Conservation (phyloP, 2,888 invertebrate species). For the Teleiodes luculella region DNA sequence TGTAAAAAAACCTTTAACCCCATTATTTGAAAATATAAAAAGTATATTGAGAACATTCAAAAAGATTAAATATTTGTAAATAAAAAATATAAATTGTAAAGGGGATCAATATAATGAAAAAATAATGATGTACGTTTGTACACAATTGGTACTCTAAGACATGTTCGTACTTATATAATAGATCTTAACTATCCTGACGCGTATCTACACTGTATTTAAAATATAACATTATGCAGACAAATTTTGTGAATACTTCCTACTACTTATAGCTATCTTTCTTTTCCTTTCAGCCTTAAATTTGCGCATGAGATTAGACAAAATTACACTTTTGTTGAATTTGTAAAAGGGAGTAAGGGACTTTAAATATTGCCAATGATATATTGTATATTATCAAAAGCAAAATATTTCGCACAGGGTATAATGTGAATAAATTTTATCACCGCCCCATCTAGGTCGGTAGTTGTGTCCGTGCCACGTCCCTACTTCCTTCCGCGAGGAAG, state of each 20-base stretch:
- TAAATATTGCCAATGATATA: constrained; percentile 64
- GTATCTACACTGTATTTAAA: constrained; percentile 52
- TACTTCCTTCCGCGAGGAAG: constrained; percentile 66
- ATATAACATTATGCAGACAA: constrained; percentile 40
- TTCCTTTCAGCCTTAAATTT: constrained; percentile 40
- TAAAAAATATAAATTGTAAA: constrained; percentile 72
- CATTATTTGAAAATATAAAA: neutral
- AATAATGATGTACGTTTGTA: constrained; percentile 66
- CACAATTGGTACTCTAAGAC: constrained; percentile 74
- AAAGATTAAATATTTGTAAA: constrained; percentile 71
- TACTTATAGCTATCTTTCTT: constrained; percentile 20
- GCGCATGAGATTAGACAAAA: constrained; percentile 50
- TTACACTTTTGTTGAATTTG: constrained; percentile 58
- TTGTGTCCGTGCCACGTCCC: constrained; percentile 67
- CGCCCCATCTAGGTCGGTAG: constrained; percentile 39
- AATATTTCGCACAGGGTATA: constrained; percentile 74
- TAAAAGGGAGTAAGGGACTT: constrained; percentile 71
- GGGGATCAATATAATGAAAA: constrained; percentile 77
- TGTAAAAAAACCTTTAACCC: neutral
- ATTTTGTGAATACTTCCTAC: constrained; percentile 44
- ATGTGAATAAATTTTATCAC: constrained; percentile 60
- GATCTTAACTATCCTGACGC: constrained; percentile 64
- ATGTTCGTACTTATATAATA: constrained; percentile 61
- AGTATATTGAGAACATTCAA: constrained; percentile 37
- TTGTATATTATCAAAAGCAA: constrained; percentile 66